These are phyloP conservation scores for Pachypsylla venusta DNA, from an alignment of 1,140 invertebrate species.

Conservation along the genomic window DNA sequence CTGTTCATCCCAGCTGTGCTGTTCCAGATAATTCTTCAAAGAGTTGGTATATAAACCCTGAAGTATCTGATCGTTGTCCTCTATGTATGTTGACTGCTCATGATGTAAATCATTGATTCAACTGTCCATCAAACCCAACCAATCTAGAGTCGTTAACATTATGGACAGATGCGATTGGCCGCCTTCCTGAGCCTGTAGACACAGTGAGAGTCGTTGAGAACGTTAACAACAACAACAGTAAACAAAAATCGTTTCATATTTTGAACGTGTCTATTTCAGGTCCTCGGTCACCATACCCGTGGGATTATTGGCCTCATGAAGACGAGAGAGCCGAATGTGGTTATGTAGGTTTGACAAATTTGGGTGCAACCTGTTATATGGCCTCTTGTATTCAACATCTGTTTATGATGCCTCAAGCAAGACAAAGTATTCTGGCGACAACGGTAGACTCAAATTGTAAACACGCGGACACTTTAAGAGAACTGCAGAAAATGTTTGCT, in stretches of 20 bases:
- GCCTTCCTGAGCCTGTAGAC: no score
- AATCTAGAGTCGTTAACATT: no score
- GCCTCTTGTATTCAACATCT: slow-evolving; percentile 92
- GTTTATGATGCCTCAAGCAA: slow-evolving; percentile 88
- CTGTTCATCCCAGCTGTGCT: no score
- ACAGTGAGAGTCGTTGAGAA: no score
- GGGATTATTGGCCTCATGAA: slow-evolving; percentile 95
- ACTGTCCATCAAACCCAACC: no score
- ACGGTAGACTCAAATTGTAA: slow-evolving; percentile 44
- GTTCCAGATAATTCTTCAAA: no score
- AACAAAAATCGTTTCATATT: not conserved
- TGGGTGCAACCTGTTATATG: slow-evolving; percentile 94
- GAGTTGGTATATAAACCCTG: no score
- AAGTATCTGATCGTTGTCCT: no score
- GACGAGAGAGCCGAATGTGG: slow-evolving; percentile 85
- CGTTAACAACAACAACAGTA: no score
- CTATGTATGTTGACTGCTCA: no score
- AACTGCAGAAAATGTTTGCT: slow-evolving; percentile 89
- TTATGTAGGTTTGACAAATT: slow-evolving; percentile 83
- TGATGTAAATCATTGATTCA: no score
- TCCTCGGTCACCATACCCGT: slow-evolving; percentile 69
- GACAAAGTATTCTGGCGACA: slow-evolving; percentile 61
- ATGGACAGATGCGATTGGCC: no score
- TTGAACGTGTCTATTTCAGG: slow-evolving; percentile 33
- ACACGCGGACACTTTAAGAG: slow-evolving; percentile 65